Conservation (phyloP, 2,797 vertebrate genomes). For the Poeciliopsis gracilis region DNA sequence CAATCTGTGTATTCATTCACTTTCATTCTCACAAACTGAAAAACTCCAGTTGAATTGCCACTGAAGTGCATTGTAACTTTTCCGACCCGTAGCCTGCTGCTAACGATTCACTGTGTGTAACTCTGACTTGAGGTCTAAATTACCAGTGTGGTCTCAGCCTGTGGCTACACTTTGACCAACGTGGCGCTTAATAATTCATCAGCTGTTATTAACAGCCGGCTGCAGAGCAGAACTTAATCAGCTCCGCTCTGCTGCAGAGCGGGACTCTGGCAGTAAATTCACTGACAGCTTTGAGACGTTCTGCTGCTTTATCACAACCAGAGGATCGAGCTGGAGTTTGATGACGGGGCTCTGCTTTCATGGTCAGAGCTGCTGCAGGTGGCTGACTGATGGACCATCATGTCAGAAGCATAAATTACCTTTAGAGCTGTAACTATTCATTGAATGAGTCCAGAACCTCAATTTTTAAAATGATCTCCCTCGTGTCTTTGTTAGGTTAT, state of each 20-base stretch:
- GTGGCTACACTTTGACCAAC: not conserved
- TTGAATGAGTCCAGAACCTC: too few relatives aligned
- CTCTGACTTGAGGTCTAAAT: not conserved
- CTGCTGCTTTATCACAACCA: not conserved
- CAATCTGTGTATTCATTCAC: not conserved
- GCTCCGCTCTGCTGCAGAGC: not conserved
- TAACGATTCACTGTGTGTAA: not conserved
- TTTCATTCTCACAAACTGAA: not conserved
- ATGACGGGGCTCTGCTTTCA: not conserved
- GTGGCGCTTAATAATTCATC: not conserved
- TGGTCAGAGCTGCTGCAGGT: not conserved
- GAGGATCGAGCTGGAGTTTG: not conserved
- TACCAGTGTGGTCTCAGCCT: not conserved
- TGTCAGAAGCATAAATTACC: not conserved
- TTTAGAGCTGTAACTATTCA: too few relatives aligned
- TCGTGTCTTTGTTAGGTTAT: too few relatives aligned
- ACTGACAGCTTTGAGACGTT: not conserved
- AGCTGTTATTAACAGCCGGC: not conserved
- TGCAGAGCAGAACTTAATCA: not conserved
- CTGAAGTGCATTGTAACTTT: not conserved
- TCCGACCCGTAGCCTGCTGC: not conserved
- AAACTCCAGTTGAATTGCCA: not conserved
- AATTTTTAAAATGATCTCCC: too few relatives aligned
- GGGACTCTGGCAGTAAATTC: not conserved
- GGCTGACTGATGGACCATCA: not conserved